These are phyloP conservation scores for Meganola albula DNA, from an alignment of 2,888 invertebrate species.

Conservation along the genomic window DNA sequence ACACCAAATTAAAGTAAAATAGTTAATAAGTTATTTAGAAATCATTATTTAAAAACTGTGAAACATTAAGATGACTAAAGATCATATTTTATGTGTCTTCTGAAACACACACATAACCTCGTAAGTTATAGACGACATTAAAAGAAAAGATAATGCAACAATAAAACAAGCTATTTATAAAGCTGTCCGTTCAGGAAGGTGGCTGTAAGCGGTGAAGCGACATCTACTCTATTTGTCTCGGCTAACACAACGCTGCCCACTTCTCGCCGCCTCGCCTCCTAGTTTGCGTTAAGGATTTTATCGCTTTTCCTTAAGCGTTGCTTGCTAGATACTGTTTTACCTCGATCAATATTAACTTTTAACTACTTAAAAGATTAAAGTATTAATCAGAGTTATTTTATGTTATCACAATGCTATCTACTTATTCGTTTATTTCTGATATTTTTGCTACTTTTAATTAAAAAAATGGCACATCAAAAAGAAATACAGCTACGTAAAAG, in stretches of 20 bases:
- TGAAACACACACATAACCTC: too few relatives aligned
- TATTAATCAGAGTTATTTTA: neutral
- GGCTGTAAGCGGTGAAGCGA: constrained; percentile 49
- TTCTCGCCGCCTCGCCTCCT: constrained; percentile 51
- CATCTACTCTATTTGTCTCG: constrained; percentile 65
- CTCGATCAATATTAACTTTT: constrained; percentile 24
- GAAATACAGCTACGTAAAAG: constrained; percentile 46
- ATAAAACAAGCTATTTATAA: constrained; percentile 60
- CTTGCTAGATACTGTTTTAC: constrained; percentile 33
- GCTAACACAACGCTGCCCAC: constrained; percentile 54
- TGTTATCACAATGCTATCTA: too few relatives aligned
- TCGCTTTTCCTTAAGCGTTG: constrained; percentile 51
- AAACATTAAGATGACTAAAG: too few relatives aligned
- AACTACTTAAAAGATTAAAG: constrained; percentile 16
- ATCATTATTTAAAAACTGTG: too few relatives aligned
- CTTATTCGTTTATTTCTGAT: too few relatives aligned
- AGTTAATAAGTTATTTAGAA: too few relatives aligned
- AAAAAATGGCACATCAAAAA: too few relatives aligned
- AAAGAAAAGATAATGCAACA: constrained; percentile 40
- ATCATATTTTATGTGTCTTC: constrained; percentile 20
- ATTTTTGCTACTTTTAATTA: too few relatives aligned
- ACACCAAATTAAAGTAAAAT: too few relatives aligned
- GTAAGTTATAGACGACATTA: constrained; percentile 23
- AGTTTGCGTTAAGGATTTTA: constrained; percentile 64
- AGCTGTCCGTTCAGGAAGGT: constrained; percentile 44